These are phyloP conservation scores for Apogon hyalosoma DNA, from an alignment of 2,797 vertebrate genomes.

Conservation along the genomic window DNA sequence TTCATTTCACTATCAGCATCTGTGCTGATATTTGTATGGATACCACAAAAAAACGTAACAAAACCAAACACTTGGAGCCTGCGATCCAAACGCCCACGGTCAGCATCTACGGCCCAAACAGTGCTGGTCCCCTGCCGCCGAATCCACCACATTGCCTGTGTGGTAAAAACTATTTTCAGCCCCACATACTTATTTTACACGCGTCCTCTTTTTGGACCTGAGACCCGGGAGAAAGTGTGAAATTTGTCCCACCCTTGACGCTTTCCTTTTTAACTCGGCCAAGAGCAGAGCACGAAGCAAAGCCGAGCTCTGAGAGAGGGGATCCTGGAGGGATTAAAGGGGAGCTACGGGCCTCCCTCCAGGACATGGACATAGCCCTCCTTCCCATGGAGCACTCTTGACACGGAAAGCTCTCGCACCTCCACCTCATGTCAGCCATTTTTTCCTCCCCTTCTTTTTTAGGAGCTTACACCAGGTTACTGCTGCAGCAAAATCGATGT, in stretches of 20 bases:
- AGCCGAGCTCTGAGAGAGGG: constrained; percentile 65
- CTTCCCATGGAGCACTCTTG: constrained; percentile 45
- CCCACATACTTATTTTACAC: constrained; percentile 41
- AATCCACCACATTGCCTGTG: constrained; percentile 21
- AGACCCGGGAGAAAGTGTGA: constrained; percentile 72
- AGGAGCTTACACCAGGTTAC: background rate
- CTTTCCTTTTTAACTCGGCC: constrained; percentile 68
- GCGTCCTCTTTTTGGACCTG: constrained; percentile 52
- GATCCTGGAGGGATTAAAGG: constrained; percentile 70
- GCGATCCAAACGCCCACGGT: background rate
- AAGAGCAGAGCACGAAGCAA: constrained; percentile 65
- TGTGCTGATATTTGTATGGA: background rate
- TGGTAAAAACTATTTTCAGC: constrained; percentile 47
- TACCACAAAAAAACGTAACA: background rate
- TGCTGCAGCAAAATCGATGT: constrained; percentile 17
- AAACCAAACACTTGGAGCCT: background rate
- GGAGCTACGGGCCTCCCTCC: constrained; percentile 67
- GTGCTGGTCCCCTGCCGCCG: background rate
- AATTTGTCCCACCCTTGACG: constrained; percentile 65
- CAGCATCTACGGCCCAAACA: constrained; percentile 3
- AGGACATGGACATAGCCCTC: constrained; percentile 53
- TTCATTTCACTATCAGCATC: background rate
- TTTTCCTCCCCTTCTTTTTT: background rate
- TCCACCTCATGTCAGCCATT: constrained; percentile 42
- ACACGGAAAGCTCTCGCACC: constrained; percentile 19